Conservation (phyloP, 2,888 invertebrate species). For the Lycophotia porphyrea region DNA sequence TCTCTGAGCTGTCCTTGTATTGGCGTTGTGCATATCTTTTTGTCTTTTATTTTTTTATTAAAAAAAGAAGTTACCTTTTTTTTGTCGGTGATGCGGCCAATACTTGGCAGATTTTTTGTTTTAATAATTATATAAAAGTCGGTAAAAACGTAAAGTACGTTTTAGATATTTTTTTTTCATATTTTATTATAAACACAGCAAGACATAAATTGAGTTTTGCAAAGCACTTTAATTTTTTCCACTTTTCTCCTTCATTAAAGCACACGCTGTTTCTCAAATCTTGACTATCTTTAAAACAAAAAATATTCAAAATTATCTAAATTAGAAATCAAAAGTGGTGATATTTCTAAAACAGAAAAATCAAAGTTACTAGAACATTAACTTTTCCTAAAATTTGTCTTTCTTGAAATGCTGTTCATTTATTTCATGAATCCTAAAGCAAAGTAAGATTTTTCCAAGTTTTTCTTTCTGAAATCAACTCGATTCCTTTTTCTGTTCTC, state of each 20-base stretch:
- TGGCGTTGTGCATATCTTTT: slow-evolving; percentile 63
- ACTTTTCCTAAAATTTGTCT: slow-evolving; percentile 65
- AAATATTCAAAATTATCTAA: slow-evolving; percentile 53
- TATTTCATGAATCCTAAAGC: background rate
- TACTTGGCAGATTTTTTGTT: slow-evolving; percentile 3
- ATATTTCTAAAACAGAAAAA: slow-evolving; percentile 66
- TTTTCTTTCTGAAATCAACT: background rate
- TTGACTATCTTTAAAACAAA: slow-evolving; percentile 66
- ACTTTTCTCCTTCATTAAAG: slow-evolving; percentile 41
- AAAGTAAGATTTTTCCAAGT: background rate
- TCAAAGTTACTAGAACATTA: slow-evolving; percentile 63
- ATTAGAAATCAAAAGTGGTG: slow-evolving; percentile 63
- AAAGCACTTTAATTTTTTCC: slow-evolving; percentile 5
- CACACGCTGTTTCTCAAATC: slow-evolving; percentile 68
- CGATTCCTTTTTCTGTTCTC: background rate
- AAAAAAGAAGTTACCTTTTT: slow-evolving; percentile 16
- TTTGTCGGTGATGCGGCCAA: slow-evolving; percentile 21
- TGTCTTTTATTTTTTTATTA: slow-evolving; percentile 11
- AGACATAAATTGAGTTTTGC: background rate
- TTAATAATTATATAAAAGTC: background rate
- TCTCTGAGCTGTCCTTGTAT: slow-evolving; percentile 68
- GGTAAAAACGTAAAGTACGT: background rate
- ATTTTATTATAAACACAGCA: background rate
- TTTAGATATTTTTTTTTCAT: background rate
- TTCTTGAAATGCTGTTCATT: slow-evolving; percentile 60